Evolutionary conservation across 64 coral and sea anemone species (phyloP), one percentile per base, ranked within the genome.

Genomic region (Dendronephthya gigantea): DNA sequence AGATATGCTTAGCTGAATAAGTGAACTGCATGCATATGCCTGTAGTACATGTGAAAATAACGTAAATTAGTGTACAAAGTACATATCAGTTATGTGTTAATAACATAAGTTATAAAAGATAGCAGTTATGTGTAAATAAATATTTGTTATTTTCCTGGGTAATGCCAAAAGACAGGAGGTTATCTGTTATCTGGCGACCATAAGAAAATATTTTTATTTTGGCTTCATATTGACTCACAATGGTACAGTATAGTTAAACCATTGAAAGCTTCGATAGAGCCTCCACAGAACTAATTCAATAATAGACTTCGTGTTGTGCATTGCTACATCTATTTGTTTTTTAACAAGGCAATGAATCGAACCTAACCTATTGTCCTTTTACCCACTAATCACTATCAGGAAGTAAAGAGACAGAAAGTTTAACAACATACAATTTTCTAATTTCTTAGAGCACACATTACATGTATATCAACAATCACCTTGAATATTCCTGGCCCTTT

Each of bases 201-300:
- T 68, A 27, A 58, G 58, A 65, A 83, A 83, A 83, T 40, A 39
- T 40, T 83, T 79, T 79, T 68, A 19, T 89, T 39, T 89, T 27
- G 87, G 87, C 87, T 23, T 29, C 87, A 30, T 51, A 55, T 89
- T 89, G 81, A 89, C 87, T 40, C 87, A 89, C 14, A 79, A 79
- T 79, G 55, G 25, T 47, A 25, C 19, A 82, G 81, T 68, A 41
- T 4, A 66, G n/a, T n/a, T n/a, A 7, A 83, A 68, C 81, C 65
- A 59, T 36, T 66, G 35, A 68, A 50, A 83, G 81, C 87, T 89
- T 89, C 87, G 81, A 83, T 47, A 83, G 87, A 40, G 87, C 87
- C 87, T 79, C 11, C 4, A 39, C 29, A 4, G 22, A 9, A 12
- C 32, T 15, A 9, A 79, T 59, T 34, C 4, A 88, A 48, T 48